These are phyloP conservation scores for Peucedramus taeniatus DNA, from an alignment of 2,113 vertebrate species.

Conservation along the genomic window DNA sequence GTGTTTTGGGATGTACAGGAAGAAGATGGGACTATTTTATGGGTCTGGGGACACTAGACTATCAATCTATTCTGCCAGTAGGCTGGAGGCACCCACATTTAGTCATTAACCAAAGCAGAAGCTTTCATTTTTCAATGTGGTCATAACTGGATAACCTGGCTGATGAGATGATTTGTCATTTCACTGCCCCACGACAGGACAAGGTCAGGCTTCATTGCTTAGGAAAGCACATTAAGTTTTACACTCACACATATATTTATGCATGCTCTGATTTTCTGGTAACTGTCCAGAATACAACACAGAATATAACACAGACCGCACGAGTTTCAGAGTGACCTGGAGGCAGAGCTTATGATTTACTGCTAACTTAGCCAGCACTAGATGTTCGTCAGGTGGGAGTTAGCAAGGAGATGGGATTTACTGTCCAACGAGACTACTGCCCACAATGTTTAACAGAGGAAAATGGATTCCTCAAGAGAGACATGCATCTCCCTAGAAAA, in stretches of 20 bases:
- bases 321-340: background rate
- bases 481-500: background rate
- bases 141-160: constrained; percentile 62
- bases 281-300: background rate
- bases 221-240: constrained; percentile 35
- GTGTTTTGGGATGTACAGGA: background rate
- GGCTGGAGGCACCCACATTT: constrained; percentile 23
- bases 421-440: background rate
- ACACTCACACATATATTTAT: background rate
- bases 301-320: background rate
- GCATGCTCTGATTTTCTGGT: background rate
- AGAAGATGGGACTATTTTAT: background rate
- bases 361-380: background rate
- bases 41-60: background rate
- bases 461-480: background rate
- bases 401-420: constrained; percentile 25
- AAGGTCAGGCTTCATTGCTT: constrained; percentile 63
- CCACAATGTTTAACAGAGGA: background rate
- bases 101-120: constrained; percentile 63
- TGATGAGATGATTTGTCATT: constrained; percentile 68
- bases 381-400: background rate
- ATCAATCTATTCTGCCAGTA: constrained; percentile 35
- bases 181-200: constrained; percentile 36
- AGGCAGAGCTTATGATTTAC: background rate
- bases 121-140: constrained; percentile 59